phyloP scores from a whole-genome alignment of 1,140 invertebrate species.

The Batillaria attramentaria region DNA sequence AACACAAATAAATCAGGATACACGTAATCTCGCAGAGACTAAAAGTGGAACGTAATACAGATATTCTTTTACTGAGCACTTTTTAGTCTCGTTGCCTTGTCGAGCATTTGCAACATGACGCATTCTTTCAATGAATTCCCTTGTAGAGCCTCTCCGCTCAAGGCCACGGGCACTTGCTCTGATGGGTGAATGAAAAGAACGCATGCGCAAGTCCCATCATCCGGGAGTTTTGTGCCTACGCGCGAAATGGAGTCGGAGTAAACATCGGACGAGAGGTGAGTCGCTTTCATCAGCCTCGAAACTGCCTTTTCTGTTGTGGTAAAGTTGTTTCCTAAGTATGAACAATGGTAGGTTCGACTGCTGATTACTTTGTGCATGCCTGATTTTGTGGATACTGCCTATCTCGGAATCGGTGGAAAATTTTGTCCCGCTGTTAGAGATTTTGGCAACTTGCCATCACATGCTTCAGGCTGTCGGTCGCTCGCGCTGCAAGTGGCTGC shows the following conservation, averaged over 20 bases:
- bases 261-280: slow-evolving; percentile 40
- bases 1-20: too few relatives aligned
- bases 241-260: slow-evolving; percentile 51
- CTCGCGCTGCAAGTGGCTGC: not conserved
- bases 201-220: slow-evolving; percentile 41
- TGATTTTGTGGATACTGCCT: not conserved
- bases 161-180: slow-evolving; percentile 26
- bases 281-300: slow-evolving; percentile 17
- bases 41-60: too few relatives aligned
- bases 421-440: slow-evolving; percentile 5
- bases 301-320: not conserved
- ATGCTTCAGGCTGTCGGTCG: slow-evolving; percentile 20
- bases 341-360: not conserved
- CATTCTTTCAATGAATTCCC: too few relatives aligned
- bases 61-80: too few relatives aligned
- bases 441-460: slow-evolving; percentile 34
- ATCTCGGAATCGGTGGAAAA: not conserved
- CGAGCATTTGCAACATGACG: too few relatives aligned
- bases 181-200: slow-evolving; percentile 33
- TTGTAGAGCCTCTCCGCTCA: slow-evolving; percentile 1
- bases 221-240: slow-evolving; percentile 43
- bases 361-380: not conserved
- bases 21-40: too few relatives aligned
- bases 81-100: too few relatives aligned
- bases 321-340: not conserved